Conservation (phyloP, 2,113 vertebrate genomes). For the Cyphomyrus plagiostoma region DNA sequence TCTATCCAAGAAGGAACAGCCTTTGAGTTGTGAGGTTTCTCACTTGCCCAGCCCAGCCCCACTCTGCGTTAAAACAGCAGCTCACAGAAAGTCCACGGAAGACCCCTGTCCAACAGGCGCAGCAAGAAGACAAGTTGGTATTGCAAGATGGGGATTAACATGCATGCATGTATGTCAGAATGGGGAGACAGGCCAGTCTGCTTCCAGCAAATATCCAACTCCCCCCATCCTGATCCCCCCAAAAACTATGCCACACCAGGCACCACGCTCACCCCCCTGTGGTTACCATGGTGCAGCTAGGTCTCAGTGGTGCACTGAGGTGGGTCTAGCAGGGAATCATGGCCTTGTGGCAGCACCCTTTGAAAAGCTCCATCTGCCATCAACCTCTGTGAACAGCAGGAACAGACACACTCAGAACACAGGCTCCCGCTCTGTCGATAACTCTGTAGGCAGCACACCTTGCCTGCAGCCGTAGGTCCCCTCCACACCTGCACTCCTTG, state of each 20-base stretch:
- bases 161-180: neutral
- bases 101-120: neutral
- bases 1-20: conserved; percentile 25
- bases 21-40: conserved; percentile 18
- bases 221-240: neutral
- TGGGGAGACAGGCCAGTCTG: neutral
- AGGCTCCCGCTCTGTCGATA: neutral
- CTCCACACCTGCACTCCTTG: neutral
- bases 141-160: neutral
- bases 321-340: conserved; percentile 83
- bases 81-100: neutral
- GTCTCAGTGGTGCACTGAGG: conserved; percentile 65
- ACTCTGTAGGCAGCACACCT: neutral
- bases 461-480: neutral
- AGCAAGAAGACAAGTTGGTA: neutral
- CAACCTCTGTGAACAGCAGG: conserved; percentile 77
- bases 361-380: conserved; percentile 61
- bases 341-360: conserved; percentile 58
- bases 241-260: conserved; percentile 43
- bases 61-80: neutral
- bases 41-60: neutral
- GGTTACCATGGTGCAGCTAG: conserved; percentile 76
- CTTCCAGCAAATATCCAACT: neutral
- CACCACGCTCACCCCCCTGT: conserved; percentile 45
- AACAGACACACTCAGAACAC: conserved; percentile 1